Conservation (phyloP, 2,797 vertebrate genomes). For the Acipenser ruthenus region DNA sequence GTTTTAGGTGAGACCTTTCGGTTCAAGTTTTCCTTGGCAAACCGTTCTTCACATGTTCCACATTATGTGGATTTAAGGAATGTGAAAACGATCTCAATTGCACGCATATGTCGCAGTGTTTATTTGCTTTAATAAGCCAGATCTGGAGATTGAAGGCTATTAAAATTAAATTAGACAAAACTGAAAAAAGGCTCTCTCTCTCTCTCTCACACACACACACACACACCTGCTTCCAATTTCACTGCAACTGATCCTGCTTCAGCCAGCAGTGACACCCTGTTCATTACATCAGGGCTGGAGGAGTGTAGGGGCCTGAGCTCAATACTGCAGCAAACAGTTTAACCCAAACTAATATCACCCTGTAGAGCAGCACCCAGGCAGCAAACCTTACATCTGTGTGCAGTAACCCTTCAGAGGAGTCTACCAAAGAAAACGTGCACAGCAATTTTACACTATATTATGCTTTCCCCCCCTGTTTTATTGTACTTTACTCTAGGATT, state of each 20-base stretch:
- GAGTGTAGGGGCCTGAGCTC: no score
- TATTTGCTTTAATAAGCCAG: constrained; percentile 59
- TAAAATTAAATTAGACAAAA: constrained; percentile 51
- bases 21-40: neutral
- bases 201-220: neutral
- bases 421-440: no score
- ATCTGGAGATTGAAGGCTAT: constrained; percentile 42
- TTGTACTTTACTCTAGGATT: no score
- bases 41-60: neutral
- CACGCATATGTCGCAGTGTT: constrained; percentile 51
- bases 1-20: neutral
- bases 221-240: neutral
- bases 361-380: no score
- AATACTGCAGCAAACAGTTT: no score
- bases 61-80: constrained; percentile 11
- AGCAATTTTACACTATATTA: no score
- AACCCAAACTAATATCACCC: no score
- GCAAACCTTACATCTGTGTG: no score
- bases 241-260: neutral
- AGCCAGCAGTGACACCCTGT: neutral
- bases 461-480: no score
- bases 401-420: no score
- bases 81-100: constrained; percentile 33
- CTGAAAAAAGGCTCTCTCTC: constrained; percentile 28
- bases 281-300: no score